Conservation (phyloP, 2,113 vertebrate genomes). For the Rhinoderma darwinii region DNA sequence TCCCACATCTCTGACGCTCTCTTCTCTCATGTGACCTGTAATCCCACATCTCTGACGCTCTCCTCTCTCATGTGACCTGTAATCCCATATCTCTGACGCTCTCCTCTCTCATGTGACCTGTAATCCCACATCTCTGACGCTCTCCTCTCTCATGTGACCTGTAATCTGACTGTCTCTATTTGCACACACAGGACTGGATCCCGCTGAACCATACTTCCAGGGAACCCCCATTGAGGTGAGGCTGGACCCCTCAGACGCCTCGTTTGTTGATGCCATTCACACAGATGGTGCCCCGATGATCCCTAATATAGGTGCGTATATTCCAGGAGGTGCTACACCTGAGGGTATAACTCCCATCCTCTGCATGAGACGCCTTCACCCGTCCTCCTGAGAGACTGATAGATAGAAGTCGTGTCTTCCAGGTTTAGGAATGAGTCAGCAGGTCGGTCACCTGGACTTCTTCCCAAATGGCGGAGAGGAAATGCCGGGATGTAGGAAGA, state of each 20-base stretch:
- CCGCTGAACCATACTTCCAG: conserved; percentile 85
- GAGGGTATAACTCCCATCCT: background rate
- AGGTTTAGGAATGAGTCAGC: conserved; percentile 81
- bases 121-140: too few relatives aligned
- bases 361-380: background rate
- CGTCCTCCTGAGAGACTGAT: background rate
- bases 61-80: too few relatives aligned
- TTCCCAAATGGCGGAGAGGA: conserved; percentile 85
- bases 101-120: too few relatives aligned
- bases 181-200: conserved; percentile 79
- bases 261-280: conserved; percentile 89
- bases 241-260: conserved; percentile 80
- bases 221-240: conserved; percentile 72
- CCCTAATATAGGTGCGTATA: conserved; percentile 77
- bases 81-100: too few relatives aligned
- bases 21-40: too few relatives aligned
- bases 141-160: too few relatives aligned
- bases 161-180: background rate
- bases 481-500: conserved; percentile 85
- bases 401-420: conserved; percentile 11
- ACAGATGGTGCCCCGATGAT: conserved; percentile 78
- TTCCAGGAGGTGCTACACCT: too few relatives aligned
- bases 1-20: too few relatives aligned
- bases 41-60: too few relatives aligned
- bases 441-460: conserved; percentile 86